Evolutionary conservation across 2,113 vertebrate species (phyloP).

Genomic region (Lamprologus speciosus): DNA sequence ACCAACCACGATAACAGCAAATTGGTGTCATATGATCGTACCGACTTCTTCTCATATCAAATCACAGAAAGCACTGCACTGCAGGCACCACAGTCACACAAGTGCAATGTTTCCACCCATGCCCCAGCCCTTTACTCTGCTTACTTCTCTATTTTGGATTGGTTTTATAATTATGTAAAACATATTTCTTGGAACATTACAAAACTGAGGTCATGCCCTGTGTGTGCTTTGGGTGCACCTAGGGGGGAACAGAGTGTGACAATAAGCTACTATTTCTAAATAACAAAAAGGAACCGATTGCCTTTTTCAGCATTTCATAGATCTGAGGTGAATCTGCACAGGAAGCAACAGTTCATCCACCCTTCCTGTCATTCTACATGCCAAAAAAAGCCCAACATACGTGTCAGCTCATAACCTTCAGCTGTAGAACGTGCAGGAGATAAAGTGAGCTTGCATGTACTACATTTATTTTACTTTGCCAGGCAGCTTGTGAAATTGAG

Average conservation of each 20-base stretch:
- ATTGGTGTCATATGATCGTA: slow-evolving; percentile 11
- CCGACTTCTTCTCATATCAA: not conserved
- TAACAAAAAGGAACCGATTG: slow-evolving; percentile 11
- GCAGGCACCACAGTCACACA: not conserved
- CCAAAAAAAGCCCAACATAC: not conserved
- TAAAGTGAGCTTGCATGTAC: not conserved
- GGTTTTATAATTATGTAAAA: not conserved
- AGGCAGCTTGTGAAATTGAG: not conserved
- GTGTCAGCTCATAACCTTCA: not conserved
- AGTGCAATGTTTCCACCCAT: not conserved
- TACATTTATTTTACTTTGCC: not conserved
- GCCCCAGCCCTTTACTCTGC: not conserved
- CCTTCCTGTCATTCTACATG: slow-evolving; percentile 9
- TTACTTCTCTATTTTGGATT: not conserved
- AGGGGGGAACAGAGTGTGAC: not conserved
- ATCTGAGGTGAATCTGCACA: slow-evolving; percentile 25
- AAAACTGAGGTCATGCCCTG: not conserved
- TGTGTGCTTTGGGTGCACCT: not conserved
- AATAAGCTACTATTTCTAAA: not conserved
- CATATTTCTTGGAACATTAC: not conserved
- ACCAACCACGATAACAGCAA: not conserved
- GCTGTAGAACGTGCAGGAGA: not conserved
- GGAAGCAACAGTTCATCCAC: slow-evolving; percentile 23
- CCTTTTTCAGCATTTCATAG: slow-evolving; percentile 12
- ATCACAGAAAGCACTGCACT: not conserved